Conservation (phyloP, 2,797 vertebrate species). For the Anabacerthia variegaticeps region DNA sequence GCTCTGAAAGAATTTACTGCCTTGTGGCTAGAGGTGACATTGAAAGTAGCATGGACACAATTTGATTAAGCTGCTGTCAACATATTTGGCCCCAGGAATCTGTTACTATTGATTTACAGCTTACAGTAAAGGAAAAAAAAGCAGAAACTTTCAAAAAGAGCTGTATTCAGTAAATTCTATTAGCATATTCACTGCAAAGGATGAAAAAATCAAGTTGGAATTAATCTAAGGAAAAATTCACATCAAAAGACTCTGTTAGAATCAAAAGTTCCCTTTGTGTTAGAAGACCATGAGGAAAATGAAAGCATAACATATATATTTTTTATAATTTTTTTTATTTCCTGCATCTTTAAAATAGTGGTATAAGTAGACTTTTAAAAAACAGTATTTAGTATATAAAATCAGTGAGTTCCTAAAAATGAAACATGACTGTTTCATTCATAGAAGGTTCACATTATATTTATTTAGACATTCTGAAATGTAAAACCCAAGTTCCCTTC, state of each 20-base stretch:
- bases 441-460: not conserved
- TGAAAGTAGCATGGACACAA: slow-evolving; percentile 48
- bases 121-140: slow-evolving; percentile 37
- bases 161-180: slow-evolving; percentile 39
- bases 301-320: not conserved
- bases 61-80: slow-evolving; percentile 58
- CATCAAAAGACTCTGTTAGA: not conserved
- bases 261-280: not conserved
- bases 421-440: not conserved
- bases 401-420: not conserved
- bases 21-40: slow-evolving; percentile 67
- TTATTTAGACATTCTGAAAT: not conserved
- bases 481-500: not conserved
- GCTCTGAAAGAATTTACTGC: slow-evolving; percentile 49
- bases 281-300: not conserved
- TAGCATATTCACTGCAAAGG: slow-evolving; percentile 26
- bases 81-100: slow-evolving; percentile 46
- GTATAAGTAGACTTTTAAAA: not conserved
- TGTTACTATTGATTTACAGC: slow-evolving; percentile 59
- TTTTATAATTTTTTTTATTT: not conserved
- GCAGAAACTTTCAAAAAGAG: slow-evolving; percentile 37
- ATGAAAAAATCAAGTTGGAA: not conserved
- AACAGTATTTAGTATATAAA: not conserved
- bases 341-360: not conserved
- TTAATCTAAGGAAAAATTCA: slow-evolving; percentile 30